Percentiles rank a stretch among this genome's conserved stretches.
Evolutionary conservation across 2,888 invertebrate species (phyloP).

Genomic region (Rugalucina vietnamica): DNA sequence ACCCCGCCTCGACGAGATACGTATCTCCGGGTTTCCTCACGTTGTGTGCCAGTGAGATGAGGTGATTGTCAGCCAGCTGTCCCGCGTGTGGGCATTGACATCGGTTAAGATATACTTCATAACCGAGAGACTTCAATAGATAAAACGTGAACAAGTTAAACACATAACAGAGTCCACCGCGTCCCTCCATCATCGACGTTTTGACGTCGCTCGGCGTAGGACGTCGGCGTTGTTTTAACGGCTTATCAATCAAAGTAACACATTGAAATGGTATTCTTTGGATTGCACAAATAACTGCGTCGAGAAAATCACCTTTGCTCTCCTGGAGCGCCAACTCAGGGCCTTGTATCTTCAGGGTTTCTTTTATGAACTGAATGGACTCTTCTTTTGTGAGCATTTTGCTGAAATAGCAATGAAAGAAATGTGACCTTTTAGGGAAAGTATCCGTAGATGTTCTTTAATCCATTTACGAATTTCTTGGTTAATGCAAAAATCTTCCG

Average conservation of each 20-base stretch:
- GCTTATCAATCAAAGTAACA: background rate
- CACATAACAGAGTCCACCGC: background rate
- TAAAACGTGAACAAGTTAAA: background rate
- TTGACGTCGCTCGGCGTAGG: background rate
- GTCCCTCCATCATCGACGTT: background rate
- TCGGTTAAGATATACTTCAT: background rate
- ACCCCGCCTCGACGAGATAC: background rate
- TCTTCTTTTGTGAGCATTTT: background rate
- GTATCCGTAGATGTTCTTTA: too few species aligned
- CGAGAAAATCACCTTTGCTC: background rate
- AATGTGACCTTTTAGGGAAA: too few species aligned
- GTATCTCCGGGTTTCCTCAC: background rate
- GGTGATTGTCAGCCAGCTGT: background rate
- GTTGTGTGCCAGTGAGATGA: background rate
- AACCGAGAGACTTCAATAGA: slow-evolving; percentile 5
- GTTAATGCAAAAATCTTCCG: too few species aligned
- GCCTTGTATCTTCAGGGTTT: background rate
- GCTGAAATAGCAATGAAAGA: too few species aligned
- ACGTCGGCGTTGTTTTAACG: background rate
- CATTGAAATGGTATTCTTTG: background rate
- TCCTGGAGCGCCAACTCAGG: background rate
- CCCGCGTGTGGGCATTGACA: background rate
- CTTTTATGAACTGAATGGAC: background rate
- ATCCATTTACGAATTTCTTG: too few species aligned
- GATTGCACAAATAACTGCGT: background rate